Evolutionary conservation across 2,113 vertebrate genomes (phyloP).

Genomic region (Erpornis zantholeuca): DNA sequence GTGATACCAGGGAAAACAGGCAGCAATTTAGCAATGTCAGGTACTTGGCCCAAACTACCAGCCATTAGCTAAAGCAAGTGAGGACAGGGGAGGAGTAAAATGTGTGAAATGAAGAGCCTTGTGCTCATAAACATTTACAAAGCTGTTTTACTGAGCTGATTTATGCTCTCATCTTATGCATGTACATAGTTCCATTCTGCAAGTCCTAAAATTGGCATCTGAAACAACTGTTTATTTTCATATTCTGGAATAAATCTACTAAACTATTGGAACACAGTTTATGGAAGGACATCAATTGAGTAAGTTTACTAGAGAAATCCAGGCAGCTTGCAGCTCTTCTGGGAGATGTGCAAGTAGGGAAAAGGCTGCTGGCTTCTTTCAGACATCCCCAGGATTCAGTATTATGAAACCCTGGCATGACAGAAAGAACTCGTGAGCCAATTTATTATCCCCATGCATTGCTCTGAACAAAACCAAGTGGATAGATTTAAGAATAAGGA

Average conservation of each 20-base stretch:
- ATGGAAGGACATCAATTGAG: not conserved
- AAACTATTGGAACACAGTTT: conserved; percentile 3
- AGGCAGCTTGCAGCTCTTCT: not conserved
- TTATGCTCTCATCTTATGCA: not conserved
- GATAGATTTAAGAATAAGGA: conserved; percentile 22
- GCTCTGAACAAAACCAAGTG: conserved; percentile 11
- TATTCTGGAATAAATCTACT: conserved; percentile 34
- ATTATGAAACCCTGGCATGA: not conserved
- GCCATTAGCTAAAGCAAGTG: conserved; percentile 3
- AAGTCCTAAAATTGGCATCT: conserved; percentile 26
- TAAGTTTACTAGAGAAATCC: not conserved
- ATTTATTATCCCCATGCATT: not conserved
- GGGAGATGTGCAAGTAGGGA: not conserved
- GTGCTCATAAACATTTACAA: conserved; percentile 45
- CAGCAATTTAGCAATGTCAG: conserved; percentile 4
- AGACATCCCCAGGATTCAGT: not conserved
- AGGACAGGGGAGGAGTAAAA: not conserved
- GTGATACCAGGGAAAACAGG: not conserved
- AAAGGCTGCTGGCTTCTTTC: not conserved
- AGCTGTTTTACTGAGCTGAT: conserved; percentile 15
- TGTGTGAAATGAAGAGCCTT: not conserved
- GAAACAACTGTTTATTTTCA: not conserved
- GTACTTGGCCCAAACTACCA: not conserved
- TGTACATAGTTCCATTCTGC: conserved; percentile 9
- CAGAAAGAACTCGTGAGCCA: not conserved